Conservation (phyloP, 2,888 invertebrate species). For the Chironomus tentans region DNA sequence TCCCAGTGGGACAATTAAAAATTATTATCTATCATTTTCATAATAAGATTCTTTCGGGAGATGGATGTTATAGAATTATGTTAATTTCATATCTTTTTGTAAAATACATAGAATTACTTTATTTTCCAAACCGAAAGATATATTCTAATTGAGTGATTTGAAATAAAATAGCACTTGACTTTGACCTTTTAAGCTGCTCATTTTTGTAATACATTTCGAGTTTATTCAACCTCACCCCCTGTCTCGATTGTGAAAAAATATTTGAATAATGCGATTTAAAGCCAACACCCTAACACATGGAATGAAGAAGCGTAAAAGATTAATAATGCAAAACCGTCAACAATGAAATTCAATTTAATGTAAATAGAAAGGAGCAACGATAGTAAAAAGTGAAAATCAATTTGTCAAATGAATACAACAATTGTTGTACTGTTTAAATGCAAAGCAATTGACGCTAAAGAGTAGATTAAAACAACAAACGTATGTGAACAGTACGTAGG, state of each 20-base stretch:
- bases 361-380: not conserved
- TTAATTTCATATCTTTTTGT: not conserved
- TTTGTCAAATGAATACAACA: not conserved
- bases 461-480: not conserved
- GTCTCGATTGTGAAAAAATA: not conserved
- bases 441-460: not conserved
- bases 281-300: not conserved
- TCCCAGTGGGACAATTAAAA: too few relatives aligned
- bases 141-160: not conserved
- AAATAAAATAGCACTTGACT: not conserved
- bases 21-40: not conserved
- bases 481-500: not conserved
- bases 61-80: constrained; percentile 2
- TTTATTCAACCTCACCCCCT: constrained; percentile 3
- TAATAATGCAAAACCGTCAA: not conserved
- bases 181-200: constrained; percentile 5
- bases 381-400: constrained; percentile 15
- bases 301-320: not conserved
- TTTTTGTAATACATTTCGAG: not conserved
- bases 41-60: not conserved
- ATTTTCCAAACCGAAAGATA: not conserved
- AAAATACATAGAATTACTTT: too few relatives aligned
- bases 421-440: not conserved
- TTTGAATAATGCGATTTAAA: not conserved
- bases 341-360: not conserved